These are phyloP conservation scores for Ctenoplectra terminalis DNA, from an alignment of 1,140 invertebrate genomes.

Conservation along the genomic window DNA sequence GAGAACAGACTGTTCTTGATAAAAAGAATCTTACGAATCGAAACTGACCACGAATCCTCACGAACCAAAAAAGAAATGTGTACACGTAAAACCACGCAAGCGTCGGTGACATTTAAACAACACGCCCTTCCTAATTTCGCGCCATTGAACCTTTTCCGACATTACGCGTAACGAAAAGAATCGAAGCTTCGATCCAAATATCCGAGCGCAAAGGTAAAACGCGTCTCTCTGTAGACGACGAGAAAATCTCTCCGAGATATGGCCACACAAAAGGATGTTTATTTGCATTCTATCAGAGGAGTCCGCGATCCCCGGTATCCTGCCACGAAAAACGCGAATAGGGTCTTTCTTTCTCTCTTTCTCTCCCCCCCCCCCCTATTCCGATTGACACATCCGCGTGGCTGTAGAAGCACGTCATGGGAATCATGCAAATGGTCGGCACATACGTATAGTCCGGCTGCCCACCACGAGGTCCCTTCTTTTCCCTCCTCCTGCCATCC, in stretches of 20 bases:
- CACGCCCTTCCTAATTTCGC: too few species aligned
- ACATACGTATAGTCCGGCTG: constrained; percentile 29
- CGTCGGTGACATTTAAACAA: too few species aligned
- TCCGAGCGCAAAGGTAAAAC: background rate
- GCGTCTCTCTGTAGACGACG: background rate
- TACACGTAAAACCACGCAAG: too few species aligned
- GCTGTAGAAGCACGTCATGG: constrained; percentile 67
- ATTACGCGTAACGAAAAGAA: background rate
- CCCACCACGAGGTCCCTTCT: constrained; percentile 22
- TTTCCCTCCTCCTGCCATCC: background rate
- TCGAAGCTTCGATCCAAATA: too few species aligned
- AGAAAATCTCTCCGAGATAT: background rate
- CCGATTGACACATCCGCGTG: constrained; percentile 72
- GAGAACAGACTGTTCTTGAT: too few species aligned
- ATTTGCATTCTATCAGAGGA: background rate
- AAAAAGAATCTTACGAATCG: too few species aligned
- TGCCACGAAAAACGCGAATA: constrained; percentile 30
- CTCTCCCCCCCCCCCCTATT: background rate
- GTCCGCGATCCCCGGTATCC: constrained; percentile 18
- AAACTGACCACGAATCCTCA: too few species aligned
- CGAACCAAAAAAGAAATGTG: too few species aligned
- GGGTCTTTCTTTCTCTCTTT: background rate
- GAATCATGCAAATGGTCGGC: constrained; percentile 71
- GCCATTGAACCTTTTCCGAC: too few species aligned
- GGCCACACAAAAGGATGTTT: background rate